phyloP scores from a whole-genome alignment of 1,140 invertebrate species.

The Euglossa dilemma region DNA sequence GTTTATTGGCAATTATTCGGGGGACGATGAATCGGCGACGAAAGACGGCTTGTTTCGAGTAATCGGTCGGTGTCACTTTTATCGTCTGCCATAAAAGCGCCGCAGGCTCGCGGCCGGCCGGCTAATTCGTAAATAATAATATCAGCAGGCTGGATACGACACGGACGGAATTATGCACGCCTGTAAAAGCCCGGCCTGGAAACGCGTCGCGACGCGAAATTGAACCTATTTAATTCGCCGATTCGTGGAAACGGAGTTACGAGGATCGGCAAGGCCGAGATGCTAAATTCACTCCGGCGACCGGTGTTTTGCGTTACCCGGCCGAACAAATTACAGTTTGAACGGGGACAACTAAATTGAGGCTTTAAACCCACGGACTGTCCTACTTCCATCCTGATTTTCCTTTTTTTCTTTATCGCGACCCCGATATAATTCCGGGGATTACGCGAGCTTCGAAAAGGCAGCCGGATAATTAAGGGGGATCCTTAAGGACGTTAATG shows the following conservation, averaged over 20 bases:
- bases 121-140: constrained; percentile 30
- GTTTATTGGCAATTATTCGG: constrained; percentile 40
- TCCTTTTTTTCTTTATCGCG: background rate
- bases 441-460: background rate
- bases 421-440: background rate
- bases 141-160: too few species aligned
- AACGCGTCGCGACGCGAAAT: background rate
- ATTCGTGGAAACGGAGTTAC: background rate
- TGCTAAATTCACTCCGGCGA: background rate
- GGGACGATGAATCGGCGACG: background rate
- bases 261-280: background rate
- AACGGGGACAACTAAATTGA: too few species aligned
- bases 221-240: background rate
- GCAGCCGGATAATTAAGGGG: background rate
- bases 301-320: background rate
- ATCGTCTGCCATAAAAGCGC: constrained; percentile 9
- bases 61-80: constrained; percentile 10
- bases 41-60: constrained; percentile 6
- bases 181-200: background rate
- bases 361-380: background rate
- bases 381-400: background rate
- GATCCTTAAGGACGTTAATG: background rate
- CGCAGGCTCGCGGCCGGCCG: background rate
- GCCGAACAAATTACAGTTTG: background rate
- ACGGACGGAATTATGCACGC: background rate